Conservation (phyloP, 1,140 invertebrate species). For the Drosophila virilis region DNA sequence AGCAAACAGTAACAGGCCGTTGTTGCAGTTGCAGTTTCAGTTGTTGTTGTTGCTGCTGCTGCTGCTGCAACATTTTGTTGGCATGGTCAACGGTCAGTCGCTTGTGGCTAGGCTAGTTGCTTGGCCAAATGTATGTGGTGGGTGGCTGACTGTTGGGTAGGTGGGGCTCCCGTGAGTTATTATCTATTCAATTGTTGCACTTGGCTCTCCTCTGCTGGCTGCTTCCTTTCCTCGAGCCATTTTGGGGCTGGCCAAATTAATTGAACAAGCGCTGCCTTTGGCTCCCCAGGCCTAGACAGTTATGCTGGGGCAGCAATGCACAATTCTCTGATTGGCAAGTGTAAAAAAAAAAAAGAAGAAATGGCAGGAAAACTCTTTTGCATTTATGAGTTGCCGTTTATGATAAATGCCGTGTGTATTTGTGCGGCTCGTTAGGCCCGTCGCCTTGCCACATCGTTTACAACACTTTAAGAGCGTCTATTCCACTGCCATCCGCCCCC, state of each 20-base stretch:
- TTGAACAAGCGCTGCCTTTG: conserved; percentile 47
- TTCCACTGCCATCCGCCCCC: not conserved
- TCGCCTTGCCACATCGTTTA: conserved; percentile 68
- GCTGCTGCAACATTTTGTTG: conserved; percentile 19
- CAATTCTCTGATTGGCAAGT: conserved; percentile 47
- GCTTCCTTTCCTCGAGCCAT: conserved; percentile 63
- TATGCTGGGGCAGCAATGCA: not conserved
- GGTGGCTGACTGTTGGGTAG: conserved; percentile 49
- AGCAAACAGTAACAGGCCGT: conserved; percentile 74
- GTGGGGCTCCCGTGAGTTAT: conserved; percentile 81
- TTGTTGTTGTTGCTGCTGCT: conserved; percentile 9
- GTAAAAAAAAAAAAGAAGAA: conserved; percentile 1
- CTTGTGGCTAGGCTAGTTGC: conserved; percentile 64
- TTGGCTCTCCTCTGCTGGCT: conserved; percentile 62
- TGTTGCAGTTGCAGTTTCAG: conserved; percentile 39
- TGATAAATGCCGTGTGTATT: conserved; percentile 65
- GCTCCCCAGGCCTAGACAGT: conserved; percentile 9
- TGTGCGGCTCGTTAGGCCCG: conserved; percentile 60
- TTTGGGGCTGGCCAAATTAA: conserved; percentile 62
- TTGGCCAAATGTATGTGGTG: conserved; percentile 35
- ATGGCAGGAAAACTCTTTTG: conserved; percentile 15
- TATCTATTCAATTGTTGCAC: conserved; percentile 84
- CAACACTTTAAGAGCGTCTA: conserved; percentile 69
- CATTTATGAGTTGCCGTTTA: conserved; percentile 64
- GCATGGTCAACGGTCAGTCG: conserved; percentile 73